These are phyloP conservation scores for Ostrea denselamellosa DNA, from an alignment of 1,140 invertebrate species.

Conservation along the genomic window DNA sequence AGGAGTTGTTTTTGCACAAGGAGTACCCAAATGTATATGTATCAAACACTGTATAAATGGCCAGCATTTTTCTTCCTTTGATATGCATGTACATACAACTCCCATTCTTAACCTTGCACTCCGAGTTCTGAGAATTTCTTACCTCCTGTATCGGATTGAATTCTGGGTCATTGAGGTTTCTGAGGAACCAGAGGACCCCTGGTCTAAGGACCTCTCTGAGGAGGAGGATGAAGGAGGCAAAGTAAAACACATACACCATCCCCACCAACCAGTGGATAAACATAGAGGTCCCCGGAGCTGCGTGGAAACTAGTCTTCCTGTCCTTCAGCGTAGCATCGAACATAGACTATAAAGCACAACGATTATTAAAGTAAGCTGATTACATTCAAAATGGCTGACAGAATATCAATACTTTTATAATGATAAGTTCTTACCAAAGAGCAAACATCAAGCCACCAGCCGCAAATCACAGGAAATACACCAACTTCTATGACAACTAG, in stretches of 20 bases:
- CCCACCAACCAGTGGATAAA: slow-evolving; percentile 99
- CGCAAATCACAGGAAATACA: slow-evolving; percentile 96
- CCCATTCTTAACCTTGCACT: neutral
- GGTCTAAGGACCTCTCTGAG: slow-evolving; percentile 95
- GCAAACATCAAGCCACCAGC: slow-evolving; percentile 99
- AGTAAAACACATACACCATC: slow-evolving; percentile 99
- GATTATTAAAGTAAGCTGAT: neutral
- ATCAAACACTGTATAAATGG: no score
- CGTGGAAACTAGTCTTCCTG: slow-evolving; percentile 90
- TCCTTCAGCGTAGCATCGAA: slow-evolving; percentile 86
- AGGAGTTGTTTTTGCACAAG: no score
- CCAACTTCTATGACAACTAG: slow-evolving; percentile 97
- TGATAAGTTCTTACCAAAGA: slow-evolving; percentile 84
- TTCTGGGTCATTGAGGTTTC: slow-evolving; percentile 99
- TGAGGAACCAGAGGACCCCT: slow-evolving; percentile 95
- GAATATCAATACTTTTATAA: neutral
- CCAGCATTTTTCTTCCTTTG: no score
- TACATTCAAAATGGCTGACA: neutral
- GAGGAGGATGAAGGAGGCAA: slow-evolving; percentile 97
- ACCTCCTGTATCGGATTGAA: slow-evolving; percentile 96
- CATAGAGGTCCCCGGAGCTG: slow-evolving; percentile 96
- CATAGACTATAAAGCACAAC: slow-evolving; percentile 82
- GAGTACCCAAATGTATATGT: no score
- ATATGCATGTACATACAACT: no score
- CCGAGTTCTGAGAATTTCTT: slow-evolving; percentile 38